Base-by-base conservation (phyloP, 2,888 invertebrate species). In the Himalopsyche anomala region DNA sequence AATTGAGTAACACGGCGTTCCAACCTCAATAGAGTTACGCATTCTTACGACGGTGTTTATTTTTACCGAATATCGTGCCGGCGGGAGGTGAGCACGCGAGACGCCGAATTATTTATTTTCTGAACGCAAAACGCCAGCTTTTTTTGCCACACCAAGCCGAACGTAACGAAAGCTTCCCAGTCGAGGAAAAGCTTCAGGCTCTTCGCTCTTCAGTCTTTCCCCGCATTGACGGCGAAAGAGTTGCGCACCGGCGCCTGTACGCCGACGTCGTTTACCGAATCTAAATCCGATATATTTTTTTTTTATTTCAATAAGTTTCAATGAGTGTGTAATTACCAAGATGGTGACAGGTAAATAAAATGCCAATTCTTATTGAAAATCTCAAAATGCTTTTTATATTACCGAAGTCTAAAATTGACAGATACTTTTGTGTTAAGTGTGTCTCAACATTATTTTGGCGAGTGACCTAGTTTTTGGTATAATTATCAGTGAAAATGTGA, bases 271-370 rank as follows among this genome's bases (percentile, higher is more conserved):
- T 81, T 55, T 84, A 56, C 38, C 80, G 80, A 80, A 80, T 56
- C 17, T 56, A 84, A 55, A 74, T 62, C 84, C 81, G 62, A 81
- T 81, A 85, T 85, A 85, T 85, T 82, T 85, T 81, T 42, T n/a
- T 85, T 74, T 69, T 82, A 82, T 62, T 85, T 28, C 62, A 85
- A 81, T 81, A 85, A 19, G 56, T 55, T 83, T 69, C 87, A 83
- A 87, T 85, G 83, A 69, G 12, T 40, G 55, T 81, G 51, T 40
- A 79, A 54, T 69, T 54, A 42, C 85, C 74, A 87, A 83, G 42
- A 87, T 87, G 87, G 87, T 87, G 82, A 81, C 84, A 86, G 86
- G 86, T 86, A 86, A 84, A 84, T 62, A 42, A 40, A 45, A 51
- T 17, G 17, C 19, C 19, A 81, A 17, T 42, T 28, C 45, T 45